Percentiles rank a stretch among this genome's conserved stretches.
Conservation (phyloP, 2,888 invertebrate species). For the Machimus rusticus region DNA sequence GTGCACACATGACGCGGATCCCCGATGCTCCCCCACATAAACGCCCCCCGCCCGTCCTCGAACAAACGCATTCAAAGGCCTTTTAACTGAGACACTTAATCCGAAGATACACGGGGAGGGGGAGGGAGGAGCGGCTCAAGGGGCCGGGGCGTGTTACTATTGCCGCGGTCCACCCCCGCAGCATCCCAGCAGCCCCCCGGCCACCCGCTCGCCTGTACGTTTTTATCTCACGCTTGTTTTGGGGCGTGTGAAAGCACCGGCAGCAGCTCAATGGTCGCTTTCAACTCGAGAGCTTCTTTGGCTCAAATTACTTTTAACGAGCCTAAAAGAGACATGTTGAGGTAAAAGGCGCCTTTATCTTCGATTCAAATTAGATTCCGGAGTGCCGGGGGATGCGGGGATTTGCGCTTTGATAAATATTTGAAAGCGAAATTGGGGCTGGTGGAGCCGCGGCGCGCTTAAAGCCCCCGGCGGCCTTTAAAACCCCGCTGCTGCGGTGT, state of each 20-base stretch:
- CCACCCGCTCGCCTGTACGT: not conserved
- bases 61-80: conserved; percentile 33
- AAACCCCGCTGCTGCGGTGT: conserved; percentile 17
- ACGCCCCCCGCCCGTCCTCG: not conserved
- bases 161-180: not conserved
- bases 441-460: not conserved
- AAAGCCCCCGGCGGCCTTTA: not conserved
- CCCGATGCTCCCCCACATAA: not conserved
- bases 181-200: not conserved
- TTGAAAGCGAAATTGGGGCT: not conserved
- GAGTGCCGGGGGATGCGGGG: not conserved
- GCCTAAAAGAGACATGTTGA: not conserved
- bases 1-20: not conserved
- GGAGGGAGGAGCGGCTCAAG: not conserved
- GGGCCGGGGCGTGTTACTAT: conserved; percentile 6
- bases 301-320: conserved; percentile 37
- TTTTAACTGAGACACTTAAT: conserved; percentile 34
- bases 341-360: not conserved
- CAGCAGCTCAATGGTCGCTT: conserved; percentile 14
- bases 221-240: conserved; percentile 26
- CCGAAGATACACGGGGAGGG: not conserved
- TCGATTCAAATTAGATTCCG: conserved; percentile 27
- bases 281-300: conserved; percentile 29
- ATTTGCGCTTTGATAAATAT: conserved; percentile 8
- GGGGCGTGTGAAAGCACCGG: not conserved